Evolutionary conservation across 2,113 vertebrate species (phyloP), one percentile per base, ranked within the genome.

Genomic region (Aphyosemion australe): DNA sequence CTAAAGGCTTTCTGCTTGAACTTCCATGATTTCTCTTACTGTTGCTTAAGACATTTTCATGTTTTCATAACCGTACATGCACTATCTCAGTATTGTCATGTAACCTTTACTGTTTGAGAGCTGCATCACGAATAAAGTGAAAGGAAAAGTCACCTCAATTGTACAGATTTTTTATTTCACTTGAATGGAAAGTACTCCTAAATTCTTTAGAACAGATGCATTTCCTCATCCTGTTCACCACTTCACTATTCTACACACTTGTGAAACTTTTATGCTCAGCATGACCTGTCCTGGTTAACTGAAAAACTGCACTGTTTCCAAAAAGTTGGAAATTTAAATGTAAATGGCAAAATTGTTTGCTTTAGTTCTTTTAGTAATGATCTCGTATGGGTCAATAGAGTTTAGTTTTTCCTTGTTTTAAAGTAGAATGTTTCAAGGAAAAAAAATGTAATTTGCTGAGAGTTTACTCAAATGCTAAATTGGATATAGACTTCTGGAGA

Each of bases 51-150:
- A 42, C 72, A 74, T 79, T 83, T 82, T 78, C 74, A 74, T 78
- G 70, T 80, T 78, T 70, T 79, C 79, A 71, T 77, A 61, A 74
- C 47, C 74, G 82, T 64, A 76, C 74, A 80, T 65, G 62, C 72
- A 66, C 78, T 62, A 68, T 79, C 75, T 72, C 71, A 65, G 57
- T 83, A 80, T 86, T 83, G 82, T 82, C 74, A 65, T 87, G 81
- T 90, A 83, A 79, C 67, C 61, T 84, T 86, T 87, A 74, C 50
- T 79, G 80, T 90, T 81, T 81, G 74, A 83, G 73, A 81, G 85
- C 72, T 87, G 59, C 69, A 84, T 80, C 50, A 88, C 71, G 41
- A 92, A 90, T 91, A 92, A 93, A 91, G 60, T 66, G 32, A 76
- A 84, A 80, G 69, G 61, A 87, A 79, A 68, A 56, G 16, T 66